phyloP scores from a whole-genome alignment of 2,888 invertebrate genomes.

The Latrodectus elegans region DNA sequence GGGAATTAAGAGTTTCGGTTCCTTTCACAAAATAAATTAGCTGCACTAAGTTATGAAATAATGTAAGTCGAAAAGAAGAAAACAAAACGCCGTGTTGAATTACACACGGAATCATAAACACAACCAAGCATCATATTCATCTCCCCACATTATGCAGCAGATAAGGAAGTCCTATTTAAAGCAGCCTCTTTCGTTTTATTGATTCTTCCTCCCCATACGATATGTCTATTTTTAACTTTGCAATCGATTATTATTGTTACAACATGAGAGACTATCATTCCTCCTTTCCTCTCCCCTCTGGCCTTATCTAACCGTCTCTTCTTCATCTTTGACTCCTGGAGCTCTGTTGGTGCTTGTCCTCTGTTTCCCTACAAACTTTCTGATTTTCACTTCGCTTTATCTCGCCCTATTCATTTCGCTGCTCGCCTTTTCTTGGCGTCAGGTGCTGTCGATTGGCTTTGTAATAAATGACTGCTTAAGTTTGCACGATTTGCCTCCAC shows the following conservation, averaged over 20 bases:
- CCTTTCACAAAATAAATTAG: too few relatives aligned
- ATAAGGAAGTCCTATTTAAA: slow-evolving; percentile 29
- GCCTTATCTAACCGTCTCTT: not conserved
- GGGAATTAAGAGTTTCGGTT: too few relatives aligned
- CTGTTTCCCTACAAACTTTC: not conserved
- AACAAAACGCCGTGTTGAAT: too few relatives aligned
- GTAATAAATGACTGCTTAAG: not conserved
- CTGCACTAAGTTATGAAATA: too few relatives aligned
- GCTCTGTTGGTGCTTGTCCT: not conserved
- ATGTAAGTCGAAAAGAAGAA: too few relatives aligned
- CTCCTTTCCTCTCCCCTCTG: not conserved
- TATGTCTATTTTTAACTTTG: slow-evolving; percentile 44
- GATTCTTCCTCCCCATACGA: slow-evolving; percentile 25
- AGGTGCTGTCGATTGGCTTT: not conserved
- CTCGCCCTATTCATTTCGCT: too few relatives aligned
- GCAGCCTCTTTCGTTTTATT: slow-evolving; percentile 41
- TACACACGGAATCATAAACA: too few relatives aligned
- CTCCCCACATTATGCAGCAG: not conserved
- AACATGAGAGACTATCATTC: not conserved
- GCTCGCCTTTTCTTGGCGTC: not conserved
- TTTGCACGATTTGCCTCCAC: too few relatives aligned
- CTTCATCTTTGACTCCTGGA: not conserved
- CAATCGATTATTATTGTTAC: slow-evolving; percentile 35
- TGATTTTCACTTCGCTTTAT: too few relatives aligned
- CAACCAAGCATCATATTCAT: not conserved